phyloP scores from a whole-genome alignment of 2,888 invertebrate species.

The Archips xylosteana region DNA sequence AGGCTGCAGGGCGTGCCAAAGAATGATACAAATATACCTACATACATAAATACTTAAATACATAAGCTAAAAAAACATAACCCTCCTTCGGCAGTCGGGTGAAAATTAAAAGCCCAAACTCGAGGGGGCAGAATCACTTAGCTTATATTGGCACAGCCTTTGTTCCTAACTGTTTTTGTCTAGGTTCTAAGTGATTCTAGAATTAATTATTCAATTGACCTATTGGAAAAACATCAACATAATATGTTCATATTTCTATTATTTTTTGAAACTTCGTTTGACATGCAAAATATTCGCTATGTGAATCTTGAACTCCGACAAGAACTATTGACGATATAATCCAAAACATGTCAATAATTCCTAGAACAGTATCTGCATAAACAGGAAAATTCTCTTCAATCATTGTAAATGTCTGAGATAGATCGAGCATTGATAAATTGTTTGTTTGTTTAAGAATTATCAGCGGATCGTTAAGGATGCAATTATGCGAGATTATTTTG shows the following conservation, averaged over 20 bases:
- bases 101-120: too few species aligned
- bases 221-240: neutral
- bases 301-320: neutral
- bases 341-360: neutral
- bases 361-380: neutral
- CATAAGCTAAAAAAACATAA: too few species aligned
- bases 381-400: conserved; percentile 38
- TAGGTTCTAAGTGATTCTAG: neutral
- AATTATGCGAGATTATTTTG: conserved; percentile 63
- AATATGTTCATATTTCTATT: neutral
- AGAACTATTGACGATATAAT: neutral
- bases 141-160: too few species aligned
- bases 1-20: too few species aligned
- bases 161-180: too few species aligned
- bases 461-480: conserved; percentile 58
- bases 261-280: neutral
- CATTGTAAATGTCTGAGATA: conserved; percentile 29
- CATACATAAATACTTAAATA: too few species aligned
- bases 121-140: neutral
- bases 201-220: neutral
- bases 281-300: neutral
- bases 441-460: conserved; percentile 54
- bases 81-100: too few species aligned
- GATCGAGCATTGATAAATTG: conserved; percentile 37
- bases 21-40: too few species aligned